Conservation (phyloP, 2,888 invertebrate species). For the Lepidonotus clava region DNA sequence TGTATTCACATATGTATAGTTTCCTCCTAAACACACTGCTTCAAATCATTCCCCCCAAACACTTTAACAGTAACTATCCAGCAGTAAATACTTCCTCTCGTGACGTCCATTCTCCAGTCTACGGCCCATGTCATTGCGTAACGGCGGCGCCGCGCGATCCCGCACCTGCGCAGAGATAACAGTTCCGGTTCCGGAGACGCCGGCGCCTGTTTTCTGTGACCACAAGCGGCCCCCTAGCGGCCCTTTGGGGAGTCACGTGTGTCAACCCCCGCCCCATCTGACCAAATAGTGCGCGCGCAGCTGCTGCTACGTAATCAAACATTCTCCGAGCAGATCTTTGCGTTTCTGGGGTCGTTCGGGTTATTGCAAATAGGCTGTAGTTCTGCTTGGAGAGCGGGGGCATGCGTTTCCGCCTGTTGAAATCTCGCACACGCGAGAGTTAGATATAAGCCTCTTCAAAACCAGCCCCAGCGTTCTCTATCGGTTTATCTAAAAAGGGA, state of each 20-base stretch:
- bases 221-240: not conserved
- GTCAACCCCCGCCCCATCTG: not conserved
- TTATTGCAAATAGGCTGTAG: too few species aligned
- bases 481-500: not conserved
- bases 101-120: too few species aligned
- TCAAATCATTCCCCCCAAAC: not conserved
- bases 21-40: not conserved
- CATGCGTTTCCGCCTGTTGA: not conserved
- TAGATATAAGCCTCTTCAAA: not conserved
- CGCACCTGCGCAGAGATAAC: conserved; percentile 32
- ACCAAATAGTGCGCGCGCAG: conserved; percentile 37
- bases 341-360: too few species aligned
- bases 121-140: not conserved
- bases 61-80: too few species aligned
- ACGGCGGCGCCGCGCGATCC: not conserved
- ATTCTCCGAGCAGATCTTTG: not conserved
- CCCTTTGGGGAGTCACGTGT: not conserved
- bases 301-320: not conserved
- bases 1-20: not conserved
- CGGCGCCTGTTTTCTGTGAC: conserved; percentile 19
- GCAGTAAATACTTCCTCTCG: too few species aligned
- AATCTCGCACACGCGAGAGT: not conserved
- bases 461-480: not conserved
- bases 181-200: conserved; percentile 13
- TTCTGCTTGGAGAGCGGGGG: too few species aligned